phyloP scores from a whole-genome alignment of 2,888 invertebrate genomes.

The Melieria crassipennis region DNA sequence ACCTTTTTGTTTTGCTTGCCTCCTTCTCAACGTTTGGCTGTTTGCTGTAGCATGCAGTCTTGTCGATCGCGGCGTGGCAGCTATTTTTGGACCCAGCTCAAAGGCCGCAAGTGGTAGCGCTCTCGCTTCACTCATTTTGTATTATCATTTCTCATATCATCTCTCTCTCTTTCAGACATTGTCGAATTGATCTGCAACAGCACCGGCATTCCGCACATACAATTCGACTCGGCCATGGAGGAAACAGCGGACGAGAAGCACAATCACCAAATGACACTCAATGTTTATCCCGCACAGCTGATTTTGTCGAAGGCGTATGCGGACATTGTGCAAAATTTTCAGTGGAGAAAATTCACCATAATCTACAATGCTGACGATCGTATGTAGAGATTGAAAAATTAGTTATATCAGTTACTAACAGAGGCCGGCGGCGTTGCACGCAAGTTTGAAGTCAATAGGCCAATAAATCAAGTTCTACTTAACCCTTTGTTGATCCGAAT shows the following conservation, averaged over 20 bases:
- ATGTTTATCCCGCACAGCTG: slow-evolving; percentile 76
- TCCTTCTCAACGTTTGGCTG: slow-evolving; percentile 8
- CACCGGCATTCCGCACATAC: slow-evolving; percentile 74
- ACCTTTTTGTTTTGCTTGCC: neutral
- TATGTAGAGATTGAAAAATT: slow-evolving; percentile 46
- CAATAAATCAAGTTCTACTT: too few relatives aligned
- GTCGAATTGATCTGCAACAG: slow-evolving; percentile 70
- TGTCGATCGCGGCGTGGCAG: slow-evolving; percentile 73
- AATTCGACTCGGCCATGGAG: slow-evolving; percentile 70
- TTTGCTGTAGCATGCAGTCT: slow-evolving; percentile 72
- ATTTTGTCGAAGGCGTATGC: slow-evolving; percentile 77
- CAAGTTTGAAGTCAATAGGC: too few relatives aligned
- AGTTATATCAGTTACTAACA: too few relatives aligned
- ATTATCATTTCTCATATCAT: slow-evolving; percentile 12
- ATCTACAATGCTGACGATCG: slow-evolving; percentile 86
- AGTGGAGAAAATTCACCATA: slow-evolving; percentile 83
- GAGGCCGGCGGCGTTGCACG: too few relatives aligned
- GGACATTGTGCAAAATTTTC: slow-evolving; percentile 75
- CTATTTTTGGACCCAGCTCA: slow-evolving; percentile 76
- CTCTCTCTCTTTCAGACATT: slow-evolving; percentile 52
- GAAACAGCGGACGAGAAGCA: slow-evolving; percentile 54
- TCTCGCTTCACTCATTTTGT: neutral
- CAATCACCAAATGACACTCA: slow-evolving; percentile 72
- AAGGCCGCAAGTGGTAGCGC: slow-evolving; percentile 58
- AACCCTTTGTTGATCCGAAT: too few relatives aligned